These are phyloP conservation scores for Lipophrys pholis DNA, from an alignment of 2,113 vertebrate genomes.

Conservation along the genomic window DNA sequence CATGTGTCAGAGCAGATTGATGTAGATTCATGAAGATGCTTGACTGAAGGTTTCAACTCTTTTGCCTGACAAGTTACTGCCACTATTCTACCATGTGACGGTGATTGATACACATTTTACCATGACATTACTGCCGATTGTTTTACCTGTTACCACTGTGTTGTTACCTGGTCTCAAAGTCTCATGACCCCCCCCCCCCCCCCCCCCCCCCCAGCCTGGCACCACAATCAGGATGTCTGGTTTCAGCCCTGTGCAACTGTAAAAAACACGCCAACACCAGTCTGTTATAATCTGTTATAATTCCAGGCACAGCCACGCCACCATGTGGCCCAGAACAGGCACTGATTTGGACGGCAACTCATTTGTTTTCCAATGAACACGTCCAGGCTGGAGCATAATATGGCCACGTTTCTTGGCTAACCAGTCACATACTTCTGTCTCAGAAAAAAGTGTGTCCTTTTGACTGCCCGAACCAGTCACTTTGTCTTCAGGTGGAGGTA, in stretches of 20 bases:
- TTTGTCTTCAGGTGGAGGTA: background rate
- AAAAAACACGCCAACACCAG: constrained; percentile 23
- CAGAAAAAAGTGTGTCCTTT: background rate
- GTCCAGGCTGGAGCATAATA: constrained; percentile 13
- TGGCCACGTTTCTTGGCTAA: constrained; percentile 10
- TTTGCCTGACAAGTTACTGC: too few relatives aligned
- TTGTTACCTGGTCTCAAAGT: constrained; percentile 5
- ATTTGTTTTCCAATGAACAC: constrained; percentile 14
- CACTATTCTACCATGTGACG: too few relatives aligned
- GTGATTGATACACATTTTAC: too few relatives aligned
- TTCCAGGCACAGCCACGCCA: constrained; percentile 35
- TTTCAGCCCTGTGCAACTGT: constrained; percentile 5
- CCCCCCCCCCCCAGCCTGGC: constrained; percentile 16
- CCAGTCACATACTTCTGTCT: background rate
- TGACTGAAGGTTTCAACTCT: too few relatives aligned
- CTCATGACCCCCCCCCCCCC: constrained; percentile 24
- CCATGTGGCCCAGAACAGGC: constrained; percentile 26
- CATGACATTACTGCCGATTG: too few relatives aligned
- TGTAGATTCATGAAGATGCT: too few relatives aligned
- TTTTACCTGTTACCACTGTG: background rate
- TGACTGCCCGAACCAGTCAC: background rate
- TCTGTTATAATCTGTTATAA: constrained; percentile 55
- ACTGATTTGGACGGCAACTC: constrained; percentile 25
- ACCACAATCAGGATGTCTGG: constrained; percentile 19
- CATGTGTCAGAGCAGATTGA: too few relatives aligned